A percentile compares a stretch with the other conserved stretches of the same genome.
phyloP scores from a whole-genome alignment of 1,140 invertebrate genomes.

The Tetramorium parvispinum region DNA sequence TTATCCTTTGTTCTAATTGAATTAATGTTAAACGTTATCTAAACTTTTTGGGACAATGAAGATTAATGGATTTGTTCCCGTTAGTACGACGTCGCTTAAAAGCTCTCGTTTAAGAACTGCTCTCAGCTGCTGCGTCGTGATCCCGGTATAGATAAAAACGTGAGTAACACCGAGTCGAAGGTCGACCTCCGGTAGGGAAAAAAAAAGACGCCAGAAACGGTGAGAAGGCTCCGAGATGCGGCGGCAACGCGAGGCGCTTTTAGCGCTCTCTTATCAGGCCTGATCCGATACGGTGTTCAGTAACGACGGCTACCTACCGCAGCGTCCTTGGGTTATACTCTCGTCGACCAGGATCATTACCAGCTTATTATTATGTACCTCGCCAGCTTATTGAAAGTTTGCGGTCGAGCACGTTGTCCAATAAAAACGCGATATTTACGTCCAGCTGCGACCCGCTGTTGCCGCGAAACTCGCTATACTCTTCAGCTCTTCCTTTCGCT shows the following conservation, averaged over 20 bases:
- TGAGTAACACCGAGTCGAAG: constrained; percentile 26
- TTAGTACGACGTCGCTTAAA: constrained; percentile 12
- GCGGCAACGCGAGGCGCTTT: constrained; percentile 71
- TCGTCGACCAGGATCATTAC: constrained; percentile 66
- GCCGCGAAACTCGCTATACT: constrained; percentile 2
- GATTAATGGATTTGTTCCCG: background rate
- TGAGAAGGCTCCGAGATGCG: constrained; percentile 60
- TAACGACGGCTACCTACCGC: constrained; percentile 79
- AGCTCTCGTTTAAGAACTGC: background rate
- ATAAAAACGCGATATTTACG: constrained; percentile 74
- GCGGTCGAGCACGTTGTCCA: constrained; percentile 70
- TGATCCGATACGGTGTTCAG: constrained; percentile 78
- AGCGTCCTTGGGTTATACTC: constrained; percentile 71
- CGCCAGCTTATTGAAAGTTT: constrained; percentile 72
- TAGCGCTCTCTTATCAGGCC: constrained; percentile 77
- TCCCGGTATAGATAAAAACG: constrained; percentile 41
- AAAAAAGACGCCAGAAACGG: constrained; percentile 15
- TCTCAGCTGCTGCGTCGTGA: background rate
- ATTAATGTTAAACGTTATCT: background rate
- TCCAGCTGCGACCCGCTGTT: constrained; percentile 29
- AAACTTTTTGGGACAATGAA: background rate
- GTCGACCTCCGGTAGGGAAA: background rate
- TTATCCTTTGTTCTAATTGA: background rate
- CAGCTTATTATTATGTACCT: constrained; percentile 74
- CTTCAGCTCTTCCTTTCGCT: background rate